Percentiles rank a stretch among this genome's conserved stretches.
Conservation (phyloP, 1,140 invertebrate species). For the Polypedilum pembai region DNA sequence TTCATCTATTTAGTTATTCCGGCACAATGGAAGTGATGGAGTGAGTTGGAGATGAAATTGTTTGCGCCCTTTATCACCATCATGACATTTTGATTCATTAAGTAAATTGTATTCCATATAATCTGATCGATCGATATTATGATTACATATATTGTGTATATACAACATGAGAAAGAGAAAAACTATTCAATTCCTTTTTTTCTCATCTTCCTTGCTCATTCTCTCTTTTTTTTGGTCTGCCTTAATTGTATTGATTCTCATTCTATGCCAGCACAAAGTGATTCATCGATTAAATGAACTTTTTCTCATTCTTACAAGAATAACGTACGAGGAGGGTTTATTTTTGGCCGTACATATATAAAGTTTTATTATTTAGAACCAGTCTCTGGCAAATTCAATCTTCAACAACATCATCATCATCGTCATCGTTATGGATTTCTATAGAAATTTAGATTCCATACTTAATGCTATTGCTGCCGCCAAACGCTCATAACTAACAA, state of each 20-base stretch:
- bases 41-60: background rate
- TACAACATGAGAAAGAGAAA: background rate
- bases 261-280: background rate
- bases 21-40: background rate
- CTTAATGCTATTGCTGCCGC: background rate
- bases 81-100: slow-evolving; percentile 20
- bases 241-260: slow-evolving; percentile 13
- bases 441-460: background rate
- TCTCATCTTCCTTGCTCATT: background rate
- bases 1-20: background rate
- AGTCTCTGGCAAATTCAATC: no score
- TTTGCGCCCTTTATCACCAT: slow-evolving; percentile 3
- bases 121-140: slow-evolving; percentile 25
- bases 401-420: no score
- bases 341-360: no score
- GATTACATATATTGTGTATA: background rate
- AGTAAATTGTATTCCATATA: slow-evolving; percentile 25
- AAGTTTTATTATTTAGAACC: no score
- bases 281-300: slow-evolving; percentile 18
- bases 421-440: no score
- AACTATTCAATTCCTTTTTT: background rate
- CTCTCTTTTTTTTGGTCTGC: background rate
- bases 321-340: no score
- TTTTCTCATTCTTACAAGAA: background rate
- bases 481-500: background rate